Conservation (phyloP, 2,888 invertebrate genomes). For the Folsomia manolachei region DNA sequence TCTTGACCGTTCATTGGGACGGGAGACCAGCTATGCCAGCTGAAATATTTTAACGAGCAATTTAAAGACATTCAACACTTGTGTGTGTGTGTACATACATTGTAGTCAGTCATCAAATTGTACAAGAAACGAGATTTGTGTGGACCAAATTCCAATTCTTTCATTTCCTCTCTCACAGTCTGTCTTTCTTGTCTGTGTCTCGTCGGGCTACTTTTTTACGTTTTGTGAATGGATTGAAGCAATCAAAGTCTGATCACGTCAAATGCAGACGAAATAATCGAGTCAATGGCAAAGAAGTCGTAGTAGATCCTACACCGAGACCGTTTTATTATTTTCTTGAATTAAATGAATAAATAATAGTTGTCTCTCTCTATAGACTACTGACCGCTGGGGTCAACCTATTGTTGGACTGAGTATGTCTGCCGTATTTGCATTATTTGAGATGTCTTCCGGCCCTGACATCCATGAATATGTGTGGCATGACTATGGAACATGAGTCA, state of each 20-base stretch:
- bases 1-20: slow-evolving; percentile 53
- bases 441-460: too few species aligned
- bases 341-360: too few species aligned
- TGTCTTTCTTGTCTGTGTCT: not conserved
- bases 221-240: not conserved
- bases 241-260: not conserved
- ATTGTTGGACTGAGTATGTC: too few species aligned
- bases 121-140: not conserved
- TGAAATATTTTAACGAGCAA: slow-evolving; percentile 17
- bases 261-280: not conserved
- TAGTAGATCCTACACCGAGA: too few species aligned
- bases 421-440: too few species aligned
- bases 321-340: too few species aligned
- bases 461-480: too few species aligned
- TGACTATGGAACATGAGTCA: too few species aligned
- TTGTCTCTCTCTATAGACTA: too few species aligned
- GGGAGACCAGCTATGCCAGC: slow-evolving; percentile 50
- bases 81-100: not conserved
- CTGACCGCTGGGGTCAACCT: too few species aligned
- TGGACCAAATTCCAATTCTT: slow-evolving; percentile 12
- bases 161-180: slow-evolving; percentile 5
- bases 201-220: not conserved
- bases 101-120: not conserved
- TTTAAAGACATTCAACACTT: not conserved
- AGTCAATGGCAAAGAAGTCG: not conserved